Percentiles rank a stretch among this genome's conserved stretches.
These are phyloP conservation scores for Drosophila pallidifrons DNA, from an alignment of 1,140 invertebrate species.

Conservation along the genomic window DNA sequence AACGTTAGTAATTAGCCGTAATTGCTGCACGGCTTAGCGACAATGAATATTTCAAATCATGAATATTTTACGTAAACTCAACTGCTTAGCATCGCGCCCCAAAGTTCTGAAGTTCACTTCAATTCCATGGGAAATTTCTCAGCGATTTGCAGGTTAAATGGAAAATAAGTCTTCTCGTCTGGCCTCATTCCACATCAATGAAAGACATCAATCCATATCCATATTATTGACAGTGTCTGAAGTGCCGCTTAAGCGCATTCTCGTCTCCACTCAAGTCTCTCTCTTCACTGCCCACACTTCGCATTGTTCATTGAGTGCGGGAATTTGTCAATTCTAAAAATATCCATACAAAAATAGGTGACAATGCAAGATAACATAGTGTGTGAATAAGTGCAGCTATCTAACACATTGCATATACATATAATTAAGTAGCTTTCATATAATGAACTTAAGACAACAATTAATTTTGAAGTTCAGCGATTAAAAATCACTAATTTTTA, in stretches of 20 bases:
- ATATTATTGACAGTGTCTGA: background rate
- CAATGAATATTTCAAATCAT: slow-evolving; percentile 1
- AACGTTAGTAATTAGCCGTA: slow-evolving; percentile 15
- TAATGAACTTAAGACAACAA: no score
- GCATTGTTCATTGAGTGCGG: background rate
- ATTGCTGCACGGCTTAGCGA: slow-evolving; percentile 13
- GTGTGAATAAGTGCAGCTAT: no score
- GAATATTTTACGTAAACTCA: slow-evolving; percentile 9
- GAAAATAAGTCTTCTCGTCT: background rate
- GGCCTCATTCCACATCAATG: background rate
- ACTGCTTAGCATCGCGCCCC: background rate
- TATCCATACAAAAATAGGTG: background rate
- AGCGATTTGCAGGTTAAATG: background rate
- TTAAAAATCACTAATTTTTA: no score
- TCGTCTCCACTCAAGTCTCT: background rate
- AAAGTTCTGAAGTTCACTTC: background rate
- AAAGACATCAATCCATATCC: background rate
- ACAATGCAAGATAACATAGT: no score
- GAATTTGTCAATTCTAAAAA: background rate
- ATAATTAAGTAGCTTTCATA: no score
- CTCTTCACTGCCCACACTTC: background rate
- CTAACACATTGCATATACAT: no score
- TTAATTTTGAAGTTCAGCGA: no score
- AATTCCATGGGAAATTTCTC: background rate
- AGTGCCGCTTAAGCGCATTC: background rate